Evolutionary conservation across 2,797 vertebrate species (phyloP).

Genomic region (Brachymystax lenok): DNA sequence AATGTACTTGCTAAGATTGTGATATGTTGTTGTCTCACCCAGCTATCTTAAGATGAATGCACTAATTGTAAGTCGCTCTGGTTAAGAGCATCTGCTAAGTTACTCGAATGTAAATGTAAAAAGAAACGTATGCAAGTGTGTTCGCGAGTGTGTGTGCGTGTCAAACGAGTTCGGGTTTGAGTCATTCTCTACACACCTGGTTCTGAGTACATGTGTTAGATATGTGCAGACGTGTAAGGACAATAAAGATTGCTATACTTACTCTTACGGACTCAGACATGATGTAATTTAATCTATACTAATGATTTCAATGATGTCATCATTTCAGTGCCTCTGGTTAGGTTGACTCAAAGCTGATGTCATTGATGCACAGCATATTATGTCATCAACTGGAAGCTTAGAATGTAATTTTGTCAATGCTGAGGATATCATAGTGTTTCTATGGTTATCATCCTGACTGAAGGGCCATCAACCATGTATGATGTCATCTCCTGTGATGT

Average conservation of each 20-base stretch:
- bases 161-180: neutral
- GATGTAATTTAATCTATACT: neutral
- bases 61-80: no score
- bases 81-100: no score
- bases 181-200: neutral
- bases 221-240: neutral
- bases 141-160: neutral
- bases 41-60: no score
- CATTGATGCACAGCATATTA: no score
- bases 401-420: neutral
- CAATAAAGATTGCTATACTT: neutral
- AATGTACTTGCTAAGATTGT: no score
- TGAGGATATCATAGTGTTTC: neutral
- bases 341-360: neutral
- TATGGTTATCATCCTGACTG: neutral
- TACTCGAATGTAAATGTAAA: neutral
- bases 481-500: conserved; percentile 4
- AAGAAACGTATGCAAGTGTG: neutral
- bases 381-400: neutral
- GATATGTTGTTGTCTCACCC: no score
- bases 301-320: neutral
- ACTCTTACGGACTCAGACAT: neutral
- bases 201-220: neutral
- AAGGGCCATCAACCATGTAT: neutral
- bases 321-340: neutral